Evolutionary conservation across 2,797 vertebrate species (phyloP), one percentile per base, ranked within the genome.

Genomic region (Anisognathus igniventris): DNA sequence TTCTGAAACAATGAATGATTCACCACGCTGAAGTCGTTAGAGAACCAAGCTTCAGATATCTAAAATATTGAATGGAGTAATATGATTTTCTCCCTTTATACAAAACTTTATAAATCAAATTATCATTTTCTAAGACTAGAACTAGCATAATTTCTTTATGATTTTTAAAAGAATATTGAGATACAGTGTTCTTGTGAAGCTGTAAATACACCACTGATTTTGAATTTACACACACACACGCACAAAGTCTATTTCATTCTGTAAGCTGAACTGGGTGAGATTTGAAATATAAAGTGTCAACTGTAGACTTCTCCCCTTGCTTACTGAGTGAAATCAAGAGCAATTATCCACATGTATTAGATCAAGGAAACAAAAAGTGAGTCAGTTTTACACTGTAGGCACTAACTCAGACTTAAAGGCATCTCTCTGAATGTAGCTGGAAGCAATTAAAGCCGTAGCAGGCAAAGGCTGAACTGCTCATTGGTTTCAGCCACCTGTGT

Each of bases 1-100:
- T 48, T 91, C 48, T 85, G 35, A 83, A 61, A 53, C 15, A 76
- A 31, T 74, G 30, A 76, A 31, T 74, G 30, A 89, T 47, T 87
- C 48, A 60, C 50, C 23, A 50, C 15, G 4, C 8, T 58, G 35
- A 89, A 82, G 17, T 53, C 9, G 45, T 89, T 48, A 53, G 12
- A 61, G 21, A 50, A 45, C 8, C 67, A 40, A 56, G 9, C 2
- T 65, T 84, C 39, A 73, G 28, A n/a, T 21, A 50, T 5, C 14
- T 64, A 35, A 80, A 86, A 68, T 86, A 75, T 7, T 54, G 2
- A 64, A 68, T 45, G 15, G 9, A 40, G 2, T 4, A 40, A 79
- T 61, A 74, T 31, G 48, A 71, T 48, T 89, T 3, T 1, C 31
- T 39, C 50, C 3, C 14, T 81, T 65, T 44, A n/a, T 25, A 22